Base-by-base conservation (phyloP, 2,888 invertebrate genomes). In the Lasioglossum leucozonium region DNA sequence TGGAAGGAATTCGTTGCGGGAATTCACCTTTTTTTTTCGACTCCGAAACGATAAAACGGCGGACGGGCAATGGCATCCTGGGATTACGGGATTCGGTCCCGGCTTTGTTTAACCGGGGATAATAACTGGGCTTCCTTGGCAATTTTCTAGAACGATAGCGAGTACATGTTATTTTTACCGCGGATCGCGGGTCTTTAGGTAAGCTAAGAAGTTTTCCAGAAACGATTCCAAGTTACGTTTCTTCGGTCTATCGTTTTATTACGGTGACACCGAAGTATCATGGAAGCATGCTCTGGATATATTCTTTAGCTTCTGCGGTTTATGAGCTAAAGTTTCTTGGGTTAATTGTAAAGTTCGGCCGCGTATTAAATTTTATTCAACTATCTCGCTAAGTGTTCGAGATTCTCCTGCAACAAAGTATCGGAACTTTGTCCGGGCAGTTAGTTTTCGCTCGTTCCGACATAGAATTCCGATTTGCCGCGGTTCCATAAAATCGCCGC, bases 1-100 rank as follows among this genome's bases (percentile, higher is more conserved):
- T 4, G 40, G 62, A 30, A 30, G 72, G 74, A 51, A 72, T 78
- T 78, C 42, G 51, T 65, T 34, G 44, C 10, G 55, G 30, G 44
- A 22, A 42, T 76, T 34, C 37, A 26, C 18, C 13, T n/a, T 40
- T 69, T 10, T 62, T 65, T 16, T 62, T 62, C 67, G 22, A 22
- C 67, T 34, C 4, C 22, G 37, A 37, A 37, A 34, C 34, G 67
- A 67, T 67, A 22, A 37, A 67, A 67, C 37, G 3, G 8, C 62
- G 62, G 6, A 16, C 65, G 18, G 1, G 67, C 67, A 37, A 37
- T 37, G 67, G 67, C 67, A 67, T 67, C 67, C 37, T 30, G 67
- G 67, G 22, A 67, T 67, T 67, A 22, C 67, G 67, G 67, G 67
- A 67, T 67, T 67, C 37, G 67, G 37, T 10, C 34, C 34, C 10